A percentile compares a stretch with the other conserved stretches of the same genome.
Evolutionary conservation across 2,888 invertebrate genomes (phyloP).

Genomic region (Drosophila acutilabella): DNA sequence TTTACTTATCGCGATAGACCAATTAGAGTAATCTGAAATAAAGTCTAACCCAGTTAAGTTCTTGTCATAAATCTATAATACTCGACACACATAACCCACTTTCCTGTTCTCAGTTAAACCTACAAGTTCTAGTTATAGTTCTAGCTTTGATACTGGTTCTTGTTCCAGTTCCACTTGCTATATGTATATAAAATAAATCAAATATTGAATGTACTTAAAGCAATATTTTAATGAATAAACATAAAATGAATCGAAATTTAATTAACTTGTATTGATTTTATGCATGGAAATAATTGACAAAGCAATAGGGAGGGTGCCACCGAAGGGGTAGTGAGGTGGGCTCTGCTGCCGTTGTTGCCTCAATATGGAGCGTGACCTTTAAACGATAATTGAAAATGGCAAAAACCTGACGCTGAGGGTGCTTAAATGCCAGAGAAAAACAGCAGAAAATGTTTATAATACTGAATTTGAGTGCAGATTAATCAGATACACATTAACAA

Average conservation of each 20-base stretch:
- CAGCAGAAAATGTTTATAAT: constrained; percentile 1
- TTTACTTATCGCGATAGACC: constrained; percentile 37
- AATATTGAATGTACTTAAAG: constrained; percentile 29
- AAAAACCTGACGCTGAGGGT: constrained; percentile 12
- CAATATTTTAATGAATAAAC: constrained; percentile 25
- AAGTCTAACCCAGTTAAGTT: constrained; percentile 45
- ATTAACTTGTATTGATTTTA: constrained; percentile 74
- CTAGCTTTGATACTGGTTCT: not conserved
- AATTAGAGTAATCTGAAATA: constrained; percentile 20
- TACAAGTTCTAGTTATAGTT: constrained; percentile 29
- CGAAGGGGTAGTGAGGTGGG: too few species aligned
- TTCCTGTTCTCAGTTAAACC: constrained; percentile 3
- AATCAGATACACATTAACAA: not conserved
- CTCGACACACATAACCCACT: constrained; percentile 51
- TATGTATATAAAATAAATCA: constrained; percentile 2
- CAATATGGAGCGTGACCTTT: constrained; percentile 46
- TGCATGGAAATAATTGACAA: constrained; percentile 48
- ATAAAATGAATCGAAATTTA: constrained; percentile 46
- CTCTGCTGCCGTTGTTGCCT: not conserved
- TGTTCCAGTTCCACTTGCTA: not conserved
- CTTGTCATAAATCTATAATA: constrained; percentile 35
- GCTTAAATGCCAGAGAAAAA: constrained; percentile 20
- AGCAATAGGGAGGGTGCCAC: not conserved
- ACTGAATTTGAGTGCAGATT: not conserved
- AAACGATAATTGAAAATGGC: constrained; percentile 33